phyloP scores from a whole-genome alignment of 2,797 vertebrate genomes.

The Halcyon leucocephala region DNA sequence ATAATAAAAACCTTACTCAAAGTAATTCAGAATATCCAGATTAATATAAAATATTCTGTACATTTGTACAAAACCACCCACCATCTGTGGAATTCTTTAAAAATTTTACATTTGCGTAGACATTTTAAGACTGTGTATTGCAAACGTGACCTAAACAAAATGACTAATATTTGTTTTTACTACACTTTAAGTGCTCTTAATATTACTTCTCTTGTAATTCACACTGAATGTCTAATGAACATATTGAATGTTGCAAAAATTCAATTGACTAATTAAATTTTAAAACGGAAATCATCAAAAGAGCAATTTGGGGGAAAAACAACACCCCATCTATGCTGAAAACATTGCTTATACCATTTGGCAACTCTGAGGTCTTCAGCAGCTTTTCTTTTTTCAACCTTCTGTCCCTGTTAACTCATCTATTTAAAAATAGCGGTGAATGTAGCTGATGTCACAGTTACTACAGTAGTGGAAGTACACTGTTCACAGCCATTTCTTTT shows the following conservation, averaged over 20 bases:
- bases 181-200: background rate
- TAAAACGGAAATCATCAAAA: background rate
- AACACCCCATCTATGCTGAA: background rate
- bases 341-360: background rate
- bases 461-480: background rate
- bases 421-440: background rate
- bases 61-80: background rate
- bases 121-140: background rate
- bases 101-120: background rate
- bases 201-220: background rate
- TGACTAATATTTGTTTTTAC: background rate
- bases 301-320: background rate
- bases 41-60: background rate
- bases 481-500: background rate
- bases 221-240: background rate
- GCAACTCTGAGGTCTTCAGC: background rate
- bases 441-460: background rate
- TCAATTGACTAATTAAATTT: background rate
- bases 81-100: background rate
- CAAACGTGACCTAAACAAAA: background rate
- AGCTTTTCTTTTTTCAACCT: background rate
- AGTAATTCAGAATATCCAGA: background rate
- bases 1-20: background rate
- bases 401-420: background rate
- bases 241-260: background rate